Evolutionary conservation across 2,797 vertebrate genomes (phyloP).

Genomic region (Molothrus ater): DNA sequence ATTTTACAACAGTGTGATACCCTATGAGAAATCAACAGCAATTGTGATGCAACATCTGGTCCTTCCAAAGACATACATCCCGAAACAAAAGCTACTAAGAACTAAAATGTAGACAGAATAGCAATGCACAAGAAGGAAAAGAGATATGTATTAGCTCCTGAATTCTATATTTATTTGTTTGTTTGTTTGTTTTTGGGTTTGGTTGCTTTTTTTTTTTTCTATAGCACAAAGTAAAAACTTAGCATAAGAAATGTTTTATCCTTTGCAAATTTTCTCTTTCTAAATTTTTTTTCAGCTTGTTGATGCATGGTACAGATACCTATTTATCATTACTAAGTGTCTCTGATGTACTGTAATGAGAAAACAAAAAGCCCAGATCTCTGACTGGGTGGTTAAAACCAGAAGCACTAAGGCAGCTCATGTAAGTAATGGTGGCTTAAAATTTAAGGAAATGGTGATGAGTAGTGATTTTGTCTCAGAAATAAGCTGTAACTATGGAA

Average conservation of each 20-base stretch:
- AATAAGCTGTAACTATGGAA: background rate
- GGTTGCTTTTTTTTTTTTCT: background rate
- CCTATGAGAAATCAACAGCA: conserved; percentile 29
- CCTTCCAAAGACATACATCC: background rate
- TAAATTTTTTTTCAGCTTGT: background rate
- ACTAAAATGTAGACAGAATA: conserved; percentile 4
- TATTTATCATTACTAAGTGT: background rate
- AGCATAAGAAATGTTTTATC: background rate
- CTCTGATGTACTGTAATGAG: background rate
- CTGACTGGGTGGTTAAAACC: background rate
- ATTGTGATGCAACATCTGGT: conserved; percentile 47
- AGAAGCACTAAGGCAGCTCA: background rate
- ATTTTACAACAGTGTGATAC: conserved; percentile 4
- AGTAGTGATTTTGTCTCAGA: background rate
- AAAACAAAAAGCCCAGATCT: background rate
- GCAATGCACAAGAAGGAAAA: background rate
- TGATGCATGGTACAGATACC: background rate
- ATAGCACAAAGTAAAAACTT: background rate
- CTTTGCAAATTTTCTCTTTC: background rate
- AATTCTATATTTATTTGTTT: background rate
- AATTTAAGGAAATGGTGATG: background rate
- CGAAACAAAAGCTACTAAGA: conserved; percentile 12
- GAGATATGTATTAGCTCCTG: background rate
- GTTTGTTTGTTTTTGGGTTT: background rate
- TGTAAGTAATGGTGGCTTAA: background rate